A percentile compares a stretch with the other conserved stretches of the same genome.
These are phyloP conservation scores for Charanyca ferruginea DNA, from an alignment of 2,888 invertebrate genomes.

Conservation along the genomic window DNA sequence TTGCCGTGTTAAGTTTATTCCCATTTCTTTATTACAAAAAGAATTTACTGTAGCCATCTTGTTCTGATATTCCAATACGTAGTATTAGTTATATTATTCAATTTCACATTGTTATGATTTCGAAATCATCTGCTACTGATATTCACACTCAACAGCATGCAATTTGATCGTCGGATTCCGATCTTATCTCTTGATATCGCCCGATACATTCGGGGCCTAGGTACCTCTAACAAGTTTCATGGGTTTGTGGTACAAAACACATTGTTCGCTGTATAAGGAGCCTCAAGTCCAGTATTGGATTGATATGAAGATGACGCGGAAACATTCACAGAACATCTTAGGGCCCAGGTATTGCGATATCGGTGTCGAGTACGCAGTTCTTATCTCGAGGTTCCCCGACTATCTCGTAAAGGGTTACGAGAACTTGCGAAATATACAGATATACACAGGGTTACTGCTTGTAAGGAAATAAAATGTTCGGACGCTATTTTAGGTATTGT, in stretches of 20 bases:
- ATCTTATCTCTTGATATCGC: slow-evolving; percentile 23
- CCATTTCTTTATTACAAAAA: too few relatives aligned
- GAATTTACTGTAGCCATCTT: not conserved
- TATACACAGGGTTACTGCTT: slow-evolving; percentile 39
- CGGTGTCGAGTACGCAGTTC: slow-evolving; percentile 16
- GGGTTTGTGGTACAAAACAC: slow-evolving; percentile 14
- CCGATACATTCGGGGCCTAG: not conserved
- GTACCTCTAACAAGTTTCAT: slow-evolving; percentile 3
- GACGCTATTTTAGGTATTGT: not conserved
- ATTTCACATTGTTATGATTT: slow-evolving; percentile 1
- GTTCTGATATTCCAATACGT: not conserved
- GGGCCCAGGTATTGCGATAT: slow-evolving; percentile 25
- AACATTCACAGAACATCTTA: slow-evolving; percentile 19
- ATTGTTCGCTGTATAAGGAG: not conserved
- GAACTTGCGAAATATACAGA: slow-evolving; percentile 56
- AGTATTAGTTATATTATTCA: not conserved
- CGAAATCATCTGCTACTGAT: slow-evolving; percentile 7
- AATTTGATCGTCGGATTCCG: slow-evolving; percentile 15
- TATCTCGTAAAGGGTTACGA: slow-evolving; percentile 59
- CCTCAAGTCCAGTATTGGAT: not conserved
- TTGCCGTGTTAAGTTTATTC: too few relatives aligned
- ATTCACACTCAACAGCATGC: slow-evolving; percentile 9
- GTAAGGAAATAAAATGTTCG: not conserved
- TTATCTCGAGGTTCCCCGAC: slow-evolving; percentile 44
- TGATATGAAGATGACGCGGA: slow-evolving; percentile 24